Percentiles rank a stretch among this genome's conserved stretches.
Conservation (phyloP, 2,113 vertebrate genomes). For the Micromys minutus region DNA sequence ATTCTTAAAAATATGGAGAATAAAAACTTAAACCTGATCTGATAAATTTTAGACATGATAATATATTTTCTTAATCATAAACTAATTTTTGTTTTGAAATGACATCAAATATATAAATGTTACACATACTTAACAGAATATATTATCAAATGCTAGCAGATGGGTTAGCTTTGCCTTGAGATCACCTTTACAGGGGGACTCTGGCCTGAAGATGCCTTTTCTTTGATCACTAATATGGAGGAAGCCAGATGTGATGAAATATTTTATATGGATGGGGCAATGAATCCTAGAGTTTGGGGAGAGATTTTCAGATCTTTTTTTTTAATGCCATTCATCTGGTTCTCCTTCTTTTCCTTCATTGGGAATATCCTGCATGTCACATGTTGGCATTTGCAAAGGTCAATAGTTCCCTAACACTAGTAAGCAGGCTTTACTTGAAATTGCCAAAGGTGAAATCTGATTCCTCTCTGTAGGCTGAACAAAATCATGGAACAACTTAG, state of each 20-base stretch:
- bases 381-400: conserved; percentile 61
- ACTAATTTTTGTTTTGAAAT: neutral
- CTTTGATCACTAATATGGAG: neutral
- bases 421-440: conserved; percentile 33
- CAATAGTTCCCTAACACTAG: neutral
- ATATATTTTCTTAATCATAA: conserved; percentile 32
- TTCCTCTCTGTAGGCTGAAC: neutral
- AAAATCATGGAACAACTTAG: neutral
- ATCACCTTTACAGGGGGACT: neutral
- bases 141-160: neutral
- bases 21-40: neutral
- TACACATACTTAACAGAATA: neutral
- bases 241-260: neutral
- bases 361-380: neutral
- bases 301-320: neutral
- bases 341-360: neutral
- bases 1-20: neutral
- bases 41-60: neutral
- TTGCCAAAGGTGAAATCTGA: neutral
- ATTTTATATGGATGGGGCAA: neutral
- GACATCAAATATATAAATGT: neutral
- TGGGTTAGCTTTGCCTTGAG: neutral
- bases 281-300: neutral
- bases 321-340: neutral
- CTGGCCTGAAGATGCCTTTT: neutral